Evolutionary conservation across 92 coral and sea anemone genomes (phyloP), one percentile per base, ranked within the genome.

Genomic region (Bergia sp.): DNA sequence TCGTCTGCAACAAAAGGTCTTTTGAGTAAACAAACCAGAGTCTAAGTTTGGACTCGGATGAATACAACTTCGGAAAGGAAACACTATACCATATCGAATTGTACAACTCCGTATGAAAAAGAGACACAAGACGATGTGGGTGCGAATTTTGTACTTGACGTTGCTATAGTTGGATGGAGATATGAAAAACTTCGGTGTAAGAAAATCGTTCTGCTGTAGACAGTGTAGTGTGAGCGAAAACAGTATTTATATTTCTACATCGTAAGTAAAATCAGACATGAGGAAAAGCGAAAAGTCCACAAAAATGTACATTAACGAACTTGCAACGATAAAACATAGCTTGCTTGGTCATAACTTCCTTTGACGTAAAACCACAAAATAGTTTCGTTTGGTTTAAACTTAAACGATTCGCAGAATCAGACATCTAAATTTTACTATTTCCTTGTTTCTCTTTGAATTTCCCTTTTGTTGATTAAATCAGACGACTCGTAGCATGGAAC

Each of bases 11-110:
- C 87, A 84, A 84, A 84, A 45, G 86, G 37, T 44, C 36, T 50
- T 37, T 42, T 84, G 43, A 23, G 87, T 84, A 84, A 84, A 84
- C 79, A 84, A 71, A 84, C 77, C 37, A 11, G 73, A 79, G 45
- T 36, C 58, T 53, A 29, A 29, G 29, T 38, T 72, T 15, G 38
- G 57, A 77, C 41, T 57, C 37, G 85, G 74, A 61, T 20, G 74
- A 39, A 57, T 29, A 81, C 55, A 6, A 49, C 44, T 36, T 81
- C 49, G 21, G 8, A 55, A 21, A 81, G 40, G 29, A 57, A 80
- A 80, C 85, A 50, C 23, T 80, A 21, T 39, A 15, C 74, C 43
- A 79, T 49, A 20, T 20, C 73, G 37, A 61, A 39, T 61, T 81
- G 85, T 61, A 80, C 42, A 40, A 13, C 10, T 50, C 23, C 47